A percentile compares a stretch with the other conserved stretches of the same genome.
Evolutionary conservation across 2,797 vertebrate species (phyloP).

Genomic region (Apodemus agrarius): DNA sequence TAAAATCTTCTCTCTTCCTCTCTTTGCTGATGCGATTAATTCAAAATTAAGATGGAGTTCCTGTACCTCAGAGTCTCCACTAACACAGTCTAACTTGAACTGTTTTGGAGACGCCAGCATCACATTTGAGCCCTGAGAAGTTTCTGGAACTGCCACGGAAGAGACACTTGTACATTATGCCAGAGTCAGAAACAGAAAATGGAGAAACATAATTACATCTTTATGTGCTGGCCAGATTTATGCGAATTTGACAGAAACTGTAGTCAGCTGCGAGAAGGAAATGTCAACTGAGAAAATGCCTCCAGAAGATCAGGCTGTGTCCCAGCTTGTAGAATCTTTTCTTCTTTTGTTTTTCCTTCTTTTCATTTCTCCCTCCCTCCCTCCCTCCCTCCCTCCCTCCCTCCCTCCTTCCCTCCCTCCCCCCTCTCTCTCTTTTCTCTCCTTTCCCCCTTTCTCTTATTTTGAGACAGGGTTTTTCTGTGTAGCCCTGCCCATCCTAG

Average conservation of each 20-base stretch:
- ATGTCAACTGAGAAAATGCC: neutral
- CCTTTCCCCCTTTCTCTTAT: neutral
- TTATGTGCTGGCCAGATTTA: neutral
- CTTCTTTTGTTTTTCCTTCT: too few species aligned
- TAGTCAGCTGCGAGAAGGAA: neutral
- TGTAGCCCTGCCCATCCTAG: neutral
- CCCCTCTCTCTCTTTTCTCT: too few species aligned
- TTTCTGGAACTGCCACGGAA: neutral
- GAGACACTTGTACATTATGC: neutral
- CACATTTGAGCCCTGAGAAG: neutral
- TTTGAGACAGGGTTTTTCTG: neutral
- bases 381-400: too few species aligned
- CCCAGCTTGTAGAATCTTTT: neutral
- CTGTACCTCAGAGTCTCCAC: neutral
- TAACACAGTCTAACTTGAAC: neutral
- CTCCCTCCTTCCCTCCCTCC: fast-evolving
- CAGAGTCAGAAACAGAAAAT: neutral
- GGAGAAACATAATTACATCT: neutral
- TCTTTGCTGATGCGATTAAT: neutral
- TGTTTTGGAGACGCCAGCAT: neutral
- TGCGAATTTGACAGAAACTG: neutral
- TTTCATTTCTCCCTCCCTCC: fast-evolving
- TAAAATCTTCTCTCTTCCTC: neutral
- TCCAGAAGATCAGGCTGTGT: neutral
- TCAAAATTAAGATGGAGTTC: neutral